These are phyloP conservation scores for Chaetogeoica ovagalla DNA, from an alignment of 2,888 invertebrate genomes.

Conservation along the genomic window DNA sequence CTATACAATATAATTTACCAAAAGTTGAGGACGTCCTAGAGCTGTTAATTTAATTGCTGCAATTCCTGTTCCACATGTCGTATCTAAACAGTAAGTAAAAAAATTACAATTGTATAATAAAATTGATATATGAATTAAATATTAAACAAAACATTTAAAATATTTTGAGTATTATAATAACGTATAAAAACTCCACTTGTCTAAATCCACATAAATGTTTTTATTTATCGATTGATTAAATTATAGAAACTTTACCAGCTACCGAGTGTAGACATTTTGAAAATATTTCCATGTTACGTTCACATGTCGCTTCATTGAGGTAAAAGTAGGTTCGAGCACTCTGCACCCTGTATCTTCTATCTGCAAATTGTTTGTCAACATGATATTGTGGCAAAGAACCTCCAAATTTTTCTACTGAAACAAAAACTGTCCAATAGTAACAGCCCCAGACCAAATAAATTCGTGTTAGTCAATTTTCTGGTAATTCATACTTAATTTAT, in stretches of 20 bases:
- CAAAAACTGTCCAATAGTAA: slow-evolving; percentile 28
- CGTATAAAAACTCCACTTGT: too few species aligned
- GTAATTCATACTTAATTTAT: too few species aligned
- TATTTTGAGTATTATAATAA: too few species aligned
- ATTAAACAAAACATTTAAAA: too few species aligned
- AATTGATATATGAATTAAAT: too few species aligned
- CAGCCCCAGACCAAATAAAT: slow-evolving; percentile 6
- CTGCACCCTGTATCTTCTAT: slow-evolving; percentile 89
- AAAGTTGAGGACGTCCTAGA: slow-evolving; percentile 91
- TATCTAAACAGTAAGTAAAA: slow-evolving; percentile 66
- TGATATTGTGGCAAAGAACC: slow-evolving; percentile 78
- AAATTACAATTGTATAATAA: too few species aligned
- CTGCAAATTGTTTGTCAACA: slow-evolving; percentile 89
- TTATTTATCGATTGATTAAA: background rate
- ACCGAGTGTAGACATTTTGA: slow-evolving; percentile 94
- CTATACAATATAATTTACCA: slow-evolving; percentile 65
- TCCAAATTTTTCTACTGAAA: slow-evolving; percentile 59
- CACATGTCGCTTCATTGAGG: slow-evolving; percentile 95
- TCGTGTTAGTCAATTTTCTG: background rate
- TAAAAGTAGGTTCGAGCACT: slow-evolving; percentile 98
- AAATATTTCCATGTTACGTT: slow-evolving; percentile 95
- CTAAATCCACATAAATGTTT: background rate
- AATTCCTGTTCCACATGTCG: slow-evolving; percentile 91
- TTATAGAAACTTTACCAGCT: slow-evolving; percentile 69
- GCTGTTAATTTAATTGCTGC: slow-evolving; percentile 97